These are phyloP conservation scores for Laticauda laticaudata DNA, from an alignment of 2,113 vertebrate species.

Conservation along the genomic window DNA sequence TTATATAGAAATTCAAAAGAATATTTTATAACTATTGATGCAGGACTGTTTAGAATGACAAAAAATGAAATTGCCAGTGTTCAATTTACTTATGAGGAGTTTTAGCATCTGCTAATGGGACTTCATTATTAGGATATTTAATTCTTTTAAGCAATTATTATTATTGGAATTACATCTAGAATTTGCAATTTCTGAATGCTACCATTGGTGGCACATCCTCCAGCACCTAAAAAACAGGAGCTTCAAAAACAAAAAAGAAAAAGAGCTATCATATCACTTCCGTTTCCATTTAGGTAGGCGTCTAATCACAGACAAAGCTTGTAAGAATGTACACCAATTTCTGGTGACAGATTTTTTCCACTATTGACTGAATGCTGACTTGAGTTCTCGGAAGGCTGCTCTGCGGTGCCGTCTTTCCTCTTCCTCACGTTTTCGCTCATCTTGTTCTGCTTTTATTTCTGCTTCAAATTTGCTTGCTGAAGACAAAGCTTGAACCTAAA, in stretches of 20 bases:
- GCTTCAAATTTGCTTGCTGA: constrained; percentile 89
- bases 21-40: neutral
- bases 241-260: constrained; percentile 34
- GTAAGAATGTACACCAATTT: constrained; percentile 54
- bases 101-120: constrained; percentile 33
- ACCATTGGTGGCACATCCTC: constrained; percentile 3
- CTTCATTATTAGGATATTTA: constrained; percentile 35
- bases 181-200: neutral
- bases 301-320: constrained; percentile 50
- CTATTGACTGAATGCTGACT: constrained; percentile 84
- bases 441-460: constrained; percentile 90
- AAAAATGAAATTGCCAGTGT: constrained; percentile 16
- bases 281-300: constrained; percentile 37
- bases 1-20: neutral
- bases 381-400: constrained; percentile 89
- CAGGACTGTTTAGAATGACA: neutral
- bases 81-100: neutral
- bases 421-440: constrained; percentile 83
- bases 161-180: neutral
- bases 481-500: constrained; percentile 84
- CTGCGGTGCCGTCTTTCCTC: constrained; percentile 82
- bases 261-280: neutral
- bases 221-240: constrained; percentile 5
- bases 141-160: neutral
- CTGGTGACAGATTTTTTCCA: neutral